A percentile compares a stretch with the other conserved stretches of the same genome.
These are phyloP conservation scores for Rhogogaster chlorosoma DNA, from an alignment of 2,888 invertebrate species.

Conservation along the genomic window DNA sequence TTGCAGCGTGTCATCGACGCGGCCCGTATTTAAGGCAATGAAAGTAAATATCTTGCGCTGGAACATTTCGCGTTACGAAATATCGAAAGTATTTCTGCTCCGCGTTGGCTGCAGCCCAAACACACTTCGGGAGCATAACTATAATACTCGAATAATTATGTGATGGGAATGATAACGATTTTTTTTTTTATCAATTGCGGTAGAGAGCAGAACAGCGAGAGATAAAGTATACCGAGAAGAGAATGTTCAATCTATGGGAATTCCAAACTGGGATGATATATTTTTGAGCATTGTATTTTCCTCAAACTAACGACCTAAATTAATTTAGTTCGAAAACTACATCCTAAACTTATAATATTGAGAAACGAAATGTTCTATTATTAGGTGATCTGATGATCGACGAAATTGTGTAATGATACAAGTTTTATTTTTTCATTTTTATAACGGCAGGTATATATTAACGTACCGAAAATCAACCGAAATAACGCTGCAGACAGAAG, in stretches of 20 bases:
- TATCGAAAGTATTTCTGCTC: slow-evolving; percentile 42
- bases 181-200: no score
- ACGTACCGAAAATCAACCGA: neutral
- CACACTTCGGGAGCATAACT: neutral
- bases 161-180: no score
- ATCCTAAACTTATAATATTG: no score
- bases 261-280: no score
- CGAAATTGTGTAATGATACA: neutral
- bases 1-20: slow-evolving; percentile 40
- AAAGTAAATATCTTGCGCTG: slow-evolving; percentile 40
- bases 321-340: no score
- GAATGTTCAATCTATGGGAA: no score
- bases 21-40: slow-evolving; percentile 43
- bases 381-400: neutral
- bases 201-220: no score
- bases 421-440: neutral
- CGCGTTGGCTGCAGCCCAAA: neutral
- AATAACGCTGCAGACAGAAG: neutral
- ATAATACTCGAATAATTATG: neutral
- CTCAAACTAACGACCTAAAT: neutral
- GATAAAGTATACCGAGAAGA: no score
- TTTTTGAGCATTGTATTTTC: neutral
- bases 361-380: neutral
- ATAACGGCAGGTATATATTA: neutral
- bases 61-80: slow-evolving; percentile 38